Conservation (phyloP, 2,797 vertebrate genomes). For the Hydrocynus forskahlii region DNA sequence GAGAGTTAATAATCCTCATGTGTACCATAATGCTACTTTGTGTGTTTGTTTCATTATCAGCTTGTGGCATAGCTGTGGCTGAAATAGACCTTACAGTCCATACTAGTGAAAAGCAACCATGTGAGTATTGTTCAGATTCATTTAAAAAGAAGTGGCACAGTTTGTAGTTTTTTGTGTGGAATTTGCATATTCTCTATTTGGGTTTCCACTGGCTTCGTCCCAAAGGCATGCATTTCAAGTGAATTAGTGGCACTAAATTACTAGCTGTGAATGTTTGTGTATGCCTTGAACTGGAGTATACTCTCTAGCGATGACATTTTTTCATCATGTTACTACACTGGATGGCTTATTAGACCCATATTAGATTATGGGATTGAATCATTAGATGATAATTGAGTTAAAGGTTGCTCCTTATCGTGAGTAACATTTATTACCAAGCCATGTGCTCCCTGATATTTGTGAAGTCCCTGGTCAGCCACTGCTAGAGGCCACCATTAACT, state of each 20-base stretch:
- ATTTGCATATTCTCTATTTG: too few species aligned
- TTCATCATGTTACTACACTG: not conserved
- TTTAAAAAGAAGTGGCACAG: too few species aligned
- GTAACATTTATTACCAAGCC: not conserved
- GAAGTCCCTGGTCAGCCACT: too few species aligned
- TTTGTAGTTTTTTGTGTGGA: too few species aligned
- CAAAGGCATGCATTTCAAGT: too few species aligned
- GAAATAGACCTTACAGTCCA: constrained; percentile 13
- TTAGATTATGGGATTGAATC: not conserved
- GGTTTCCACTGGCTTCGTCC: too few species aligned
- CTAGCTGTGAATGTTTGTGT: too few species aligned
- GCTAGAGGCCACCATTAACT: too few species aligned
- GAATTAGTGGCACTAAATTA: too few species aligned
- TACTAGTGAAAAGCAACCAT: not conserved
- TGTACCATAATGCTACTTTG: not conserved
- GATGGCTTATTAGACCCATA: not conserved
- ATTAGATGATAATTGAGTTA: not conserved
- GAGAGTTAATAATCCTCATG: not conserved
- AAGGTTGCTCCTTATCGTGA: not conserved
- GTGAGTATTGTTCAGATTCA: constrained; percentile 13
- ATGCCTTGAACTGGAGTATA: too few species aligned
- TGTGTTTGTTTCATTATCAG: not conserved
- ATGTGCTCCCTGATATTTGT: not conserved
- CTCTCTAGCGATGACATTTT: too few species aligned
- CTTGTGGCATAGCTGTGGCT: not conserved